Conservation (phyloP, 2,113 vertebrate species). For the Geococcyx californianus region DNA sequence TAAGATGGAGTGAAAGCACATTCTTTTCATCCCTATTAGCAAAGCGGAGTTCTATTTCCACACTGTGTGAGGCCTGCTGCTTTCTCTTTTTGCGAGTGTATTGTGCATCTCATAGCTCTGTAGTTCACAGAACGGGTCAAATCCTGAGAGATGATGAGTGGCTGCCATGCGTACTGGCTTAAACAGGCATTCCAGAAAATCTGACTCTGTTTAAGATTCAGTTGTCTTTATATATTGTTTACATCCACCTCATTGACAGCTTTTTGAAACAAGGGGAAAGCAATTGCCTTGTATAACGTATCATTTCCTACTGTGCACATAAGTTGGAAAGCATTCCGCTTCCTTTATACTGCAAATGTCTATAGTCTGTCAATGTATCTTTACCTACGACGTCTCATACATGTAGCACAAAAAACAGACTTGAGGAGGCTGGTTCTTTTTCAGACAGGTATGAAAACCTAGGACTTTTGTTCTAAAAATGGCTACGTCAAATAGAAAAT, state of each 20-base stretch:
- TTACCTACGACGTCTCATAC: background rate
- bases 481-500: background rate
- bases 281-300: slow-evolving; percentile 12
- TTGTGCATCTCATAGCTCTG: background rate
- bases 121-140: background rate
- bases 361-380: background rate
- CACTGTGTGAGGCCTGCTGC: background rate
- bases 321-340: slow-evolving; percentile 7
- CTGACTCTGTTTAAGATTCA: background rate
- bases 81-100: background rate
- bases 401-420: slow-evolving; percentile 13
- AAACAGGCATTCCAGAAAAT: background rate
- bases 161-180: background rate
- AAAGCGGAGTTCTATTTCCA: slow-evolving; percentile 8
- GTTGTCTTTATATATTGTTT: slow-evolving; percentile 8
- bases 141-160: background rate
- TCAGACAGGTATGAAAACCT: background rate
- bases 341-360: slow-evolving; percentile 1
- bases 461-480: background rate
- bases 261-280: slow-evolving; percentile 5
- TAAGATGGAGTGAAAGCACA: slow-evolving; percentile 19
- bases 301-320: slow-evolving; percentile 9
- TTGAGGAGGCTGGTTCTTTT: background rate
- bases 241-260: background rate
- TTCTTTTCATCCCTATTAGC: slow-evolving; percentile 30